Conservation (phyloP, 2,113 vertebrate genomes). For the Mohoua ochrocephala region DNA sequence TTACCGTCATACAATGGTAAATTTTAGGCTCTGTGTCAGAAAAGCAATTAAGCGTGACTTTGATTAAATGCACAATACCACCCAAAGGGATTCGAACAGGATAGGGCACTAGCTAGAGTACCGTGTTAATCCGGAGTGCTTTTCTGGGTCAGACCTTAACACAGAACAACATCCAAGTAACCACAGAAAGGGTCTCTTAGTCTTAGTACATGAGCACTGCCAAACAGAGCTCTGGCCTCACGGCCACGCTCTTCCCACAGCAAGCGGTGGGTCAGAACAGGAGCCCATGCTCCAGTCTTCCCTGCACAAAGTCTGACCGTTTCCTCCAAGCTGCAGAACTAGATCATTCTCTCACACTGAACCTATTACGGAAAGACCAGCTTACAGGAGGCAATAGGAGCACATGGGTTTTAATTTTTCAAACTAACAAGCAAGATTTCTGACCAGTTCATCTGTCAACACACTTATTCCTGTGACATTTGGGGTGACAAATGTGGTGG, state of each 20-base stretch:
- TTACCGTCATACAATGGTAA: not conserved
- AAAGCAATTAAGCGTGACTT: not conserved
- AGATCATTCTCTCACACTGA: not conserved
- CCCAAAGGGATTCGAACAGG: not conserved
- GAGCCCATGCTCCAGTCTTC: accelerated
- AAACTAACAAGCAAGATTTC: not conserved
- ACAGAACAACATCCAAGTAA: not conserved
- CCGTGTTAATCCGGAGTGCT: not conserved
- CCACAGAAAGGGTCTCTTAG: not conserved
- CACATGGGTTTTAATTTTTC: not conserved
- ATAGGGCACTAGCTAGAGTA: not conserved
- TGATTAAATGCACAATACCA: not conserved
- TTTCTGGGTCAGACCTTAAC: not conserved
- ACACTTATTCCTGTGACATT: not conserved
- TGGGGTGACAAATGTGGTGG: not conserved
- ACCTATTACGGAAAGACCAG: not conserved
- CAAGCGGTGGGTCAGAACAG: not conserved
- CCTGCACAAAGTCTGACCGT: not conserved
- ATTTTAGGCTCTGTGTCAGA: not conserved
- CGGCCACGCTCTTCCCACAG: not conserved
- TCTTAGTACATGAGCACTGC: accelerated
- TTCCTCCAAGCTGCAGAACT: not conserved
- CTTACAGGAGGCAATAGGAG: not conserved
- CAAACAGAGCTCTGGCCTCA: not conserved
- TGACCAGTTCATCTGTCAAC: constrained; percentile 22